Evolutionary conservation across 2,797 vertebrate species (phyloP), one percentile per base, ranked within the genome.

Genomic region (Hydrocynus forskahlii): DNA sequence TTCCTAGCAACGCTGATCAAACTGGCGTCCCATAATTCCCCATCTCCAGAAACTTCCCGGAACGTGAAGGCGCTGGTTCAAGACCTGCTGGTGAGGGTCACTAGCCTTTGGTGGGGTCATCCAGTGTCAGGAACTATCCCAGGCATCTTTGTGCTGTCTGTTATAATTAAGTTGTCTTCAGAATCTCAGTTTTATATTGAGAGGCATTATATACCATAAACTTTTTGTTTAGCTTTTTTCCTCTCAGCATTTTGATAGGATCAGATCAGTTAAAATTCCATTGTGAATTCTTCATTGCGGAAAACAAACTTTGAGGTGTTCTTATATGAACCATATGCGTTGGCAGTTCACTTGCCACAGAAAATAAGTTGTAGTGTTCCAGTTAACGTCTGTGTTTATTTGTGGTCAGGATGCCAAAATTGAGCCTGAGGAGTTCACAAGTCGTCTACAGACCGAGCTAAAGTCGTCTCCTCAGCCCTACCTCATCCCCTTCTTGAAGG

Each of bases 401-500:
- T 67, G 48, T 75, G 45, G 14, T 67, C 83, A 97, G 96, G 96
- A 97, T 82, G 95, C 95, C 38, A 96, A 96, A 89, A 96, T 96
- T 69, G 96, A 96, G 88, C 95, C 95, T 0, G 95, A 97, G 89
- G 95, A 96, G 90, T 96, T 96, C 92, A 97, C 96, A 81, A 94
- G 91, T 83, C 94, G 95, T 62, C 93, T 96, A 86, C 95, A 97
- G 59, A 93, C 93, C 0, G 96, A 97, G 88, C 92, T 97, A 35
- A 97, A 97, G 89, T 97, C 96, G 48, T 97, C 95, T 76, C 96
- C 96, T 83, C 96, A 97, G 86, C 96, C 96, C 85, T 96, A 96
- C 92, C 95, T 96, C 89, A 95, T 97, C 85, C 96, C 95, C 89
- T 97, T 97, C 90, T 94, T 97, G 76, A 97, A 96, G 95, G 96